phyloP scores from a whole-genome alignment of 2,797 vertebrate species.

The Pachyuromys duprasi region DNA sequence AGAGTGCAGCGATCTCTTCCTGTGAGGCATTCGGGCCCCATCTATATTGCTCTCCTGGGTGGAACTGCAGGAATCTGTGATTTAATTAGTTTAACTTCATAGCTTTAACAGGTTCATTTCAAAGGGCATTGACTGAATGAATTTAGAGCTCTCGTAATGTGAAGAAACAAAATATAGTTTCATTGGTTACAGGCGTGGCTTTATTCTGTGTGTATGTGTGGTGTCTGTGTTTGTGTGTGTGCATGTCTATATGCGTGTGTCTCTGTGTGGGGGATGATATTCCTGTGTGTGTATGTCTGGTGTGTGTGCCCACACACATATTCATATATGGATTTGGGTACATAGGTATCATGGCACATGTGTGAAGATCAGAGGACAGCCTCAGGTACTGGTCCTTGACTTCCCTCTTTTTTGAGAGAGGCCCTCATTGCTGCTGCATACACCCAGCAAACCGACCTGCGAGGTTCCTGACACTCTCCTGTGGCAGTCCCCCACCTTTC shows the following conservation, averaged over 20 bases:
- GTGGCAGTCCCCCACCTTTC: too few species aligned
- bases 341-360: neutral
- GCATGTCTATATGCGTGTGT: neutral
- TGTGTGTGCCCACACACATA: neutral
- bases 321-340: neutral
- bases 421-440: neutral
- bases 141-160: neutral
- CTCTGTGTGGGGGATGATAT: neutral
- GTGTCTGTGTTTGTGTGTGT: neutral
- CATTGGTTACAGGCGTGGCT: neutral
- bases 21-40: neutral
- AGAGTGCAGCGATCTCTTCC: neutral
- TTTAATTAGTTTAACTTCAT: constrained; percentile 30
- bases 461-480: neutral
- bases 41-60: neutral
- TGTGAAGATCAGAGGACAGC: neutral
- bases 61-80: neutral
- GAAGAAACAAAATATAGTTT: neutral
- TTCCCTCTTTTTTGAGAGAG: neutral
- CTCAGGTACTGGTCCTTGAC: neutral
- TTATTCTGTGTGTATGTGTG: neutral
- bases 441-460: too few species aligned
- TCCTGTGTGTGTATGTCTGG: neutral
- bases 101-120: neutral
- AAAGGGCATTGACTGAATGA: neutral